Base-by-base conservation (phyloP, 2,888 invertebrate species). In the Acholoe squamosa region DNA sequence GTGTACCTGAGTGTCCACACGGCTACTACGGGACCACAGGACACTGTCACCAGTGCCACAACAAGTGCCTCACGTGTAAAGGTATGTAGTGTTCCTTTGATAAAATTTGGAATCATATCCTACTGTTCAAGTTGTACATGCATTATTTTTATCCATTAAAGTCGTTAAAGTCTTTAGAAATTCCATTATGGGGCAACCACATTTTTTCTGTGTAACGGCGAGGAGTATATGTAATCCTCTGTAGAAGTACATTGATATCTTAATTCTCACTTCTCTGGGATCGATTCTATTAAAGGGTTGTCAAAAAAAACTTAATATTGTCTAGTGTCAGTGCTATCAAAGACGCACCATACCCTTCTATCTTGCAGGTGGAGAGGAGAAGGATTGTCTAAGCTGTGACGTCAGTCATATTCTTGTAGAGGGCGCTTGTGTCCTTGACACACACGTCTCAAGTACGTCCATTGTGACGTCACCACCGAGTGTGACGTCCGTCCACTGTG, bases 1-100 rank as follows among this genome's bases (percentile, higher is more conserved):
- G 91, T 67, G 52, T 91, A n/a, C 33, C 67, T 33, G 61, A 77
- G 33, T 91, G 91, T 89, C 91, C 91, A 0, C n/a, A 12, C 28
- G 86, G 54, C 54, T 25, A 12, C 54, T 56, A 86, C 86, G 86
- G 54, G 10, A 25, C 12, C 52, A 25, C 28, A 22, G 86, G 86
- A 52, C 86, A 86, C 56, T 86, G 86, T 54, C 86, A 54, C 52
- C 7, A 22, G 19, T 86, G 86, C 28, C 54, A 54, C 33, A n/a
- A 1, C 14, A 16, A 22, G 25, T 86, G 86, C 56, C 86, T 25
- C 52, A 54, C 86, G 0, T 86, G 86, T 31, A 51, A 7, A 86
- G 86, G 86, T 86, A 86, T 1, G 25, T 14, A 61, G 61, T 19
- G 3, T n/a, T 61, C 19, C n/a, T 61, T 19, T 54, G 12, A 19